Base-by-base conservation (phyloP, 2,797 vertebrate species). In the Mus caroli region DNA sequence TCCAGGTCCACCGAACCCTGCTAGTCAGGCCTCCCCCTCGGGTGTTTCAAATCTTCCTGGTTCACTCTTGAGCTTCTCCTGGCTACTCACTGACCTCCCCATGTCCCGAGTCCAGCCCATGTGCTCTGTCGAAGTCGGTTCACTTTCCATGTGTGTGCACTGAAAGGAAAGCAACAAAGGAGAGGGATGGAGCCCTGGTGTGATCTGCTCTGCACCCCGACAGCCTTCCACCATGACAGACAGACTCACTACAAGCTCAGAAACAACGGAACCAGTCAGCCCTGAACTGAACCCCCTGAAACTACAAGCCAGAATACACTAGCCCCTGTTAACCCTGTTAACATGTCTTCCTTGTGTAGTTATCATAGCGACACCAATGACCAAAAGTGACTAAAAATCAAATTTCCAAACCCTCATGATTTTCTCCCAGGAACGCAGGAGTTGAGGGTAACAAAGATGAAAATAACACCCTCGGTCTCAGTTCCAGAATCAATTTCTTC, bases 171-270 rank as follows among this genome's bases (percentile, higher is more conserved):
- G 34, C 3, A 34, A 24, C 31, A 64, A 37, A 82, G 22, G 12
- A 40, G 73, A 62, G 58, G 0, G 4, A 37, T 0, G 19, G 22
- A 60, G 6, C 3, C 7, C 37, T 1, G 60, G 14, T 2, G 3
- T 12, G n/a, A 69, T n/a, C 52, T 31, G n/a, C 52, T 58, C 1
- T 31, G n/a, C 20, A 24, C 1, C 34, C 37, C 22, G 19, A n/a
- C 13, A 15, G 34, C 50, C 46, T 34, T 54, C n/a, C 8, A 31
- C 52, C 50, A 40, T 6, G n/a, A 12, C 31, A 37, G 26, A 15
- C 85, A 7, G 10, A 31, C 52, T 58, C 52, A 31, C 15, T 13
- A 7, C 15, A 58, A 40, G 50, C 67, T 73, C 7, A 28, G 50
- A 56, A 71, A 28, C 50, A 54, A 37, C 3, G 8, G 22, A 71